Evolutionary conservation across 2,888 invertebrate genomes (phyloP), one percentile per base, ranked within the genome.

Genomic region (Luperina testacea): DNA sequence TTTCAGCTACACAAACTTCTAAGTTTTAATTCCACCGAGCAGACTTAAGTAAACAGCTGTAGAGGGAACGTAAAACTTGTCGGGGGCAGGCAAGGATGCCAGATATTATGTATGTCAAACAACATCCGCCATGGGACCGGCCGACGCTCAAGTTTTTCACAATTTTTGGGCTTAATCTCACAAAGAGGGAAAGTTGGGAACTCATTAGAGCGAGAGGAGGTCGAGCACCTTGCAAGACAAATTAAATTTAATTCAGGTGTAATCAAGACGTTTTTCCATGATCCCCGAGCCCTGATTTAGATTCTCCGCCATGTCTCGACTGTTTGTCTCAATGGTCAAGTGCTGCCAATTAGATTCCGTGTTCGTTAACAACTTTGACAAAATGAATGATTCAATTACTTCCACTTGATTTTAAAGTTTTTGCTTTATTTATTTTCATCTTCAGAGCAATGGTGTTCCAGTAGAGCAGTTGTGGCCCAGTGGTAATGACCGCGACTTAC

Each of bases 121-220:
- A 91, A 88, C 91, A 90, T 88, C 86, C 90, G 84, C 88, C 85
- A 76, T 81, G 90, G 91, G 90, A 90, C 87, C 87, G 80, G 78
- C 72, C 73, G 75, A 80, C 88, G 91, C 81, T 85, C 88, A 93
- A 94, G 92, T 95, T 95, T 93, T 94, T 93, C 82, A 91, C 91
- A 92, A 94, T 93, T 94, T 94, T 95, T 95, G 93, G 91, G 92
- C 91, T 92, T 94, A 94, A 94, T 94, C 93, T 94, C 90, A 92
- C 94, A 93, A 94, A 94, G 92, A 92, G 91, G 91, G 88, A 90
- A 94, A 95, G 94, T 95, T 95, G 80, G 89, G 90, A 95, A 95
- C 95, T 95, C 94, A 95, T 95, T 95, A 95, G 93, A 92, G 92
- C 92, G 91, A 91, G 91, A 91, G 91, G 91, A 91, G 93, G 92